These are phyloP conservation scores for Lamellibrachia satsuma DNA, from an alignment of 2,888 invertebrate species.

Conservation along the genomic window DNA sequence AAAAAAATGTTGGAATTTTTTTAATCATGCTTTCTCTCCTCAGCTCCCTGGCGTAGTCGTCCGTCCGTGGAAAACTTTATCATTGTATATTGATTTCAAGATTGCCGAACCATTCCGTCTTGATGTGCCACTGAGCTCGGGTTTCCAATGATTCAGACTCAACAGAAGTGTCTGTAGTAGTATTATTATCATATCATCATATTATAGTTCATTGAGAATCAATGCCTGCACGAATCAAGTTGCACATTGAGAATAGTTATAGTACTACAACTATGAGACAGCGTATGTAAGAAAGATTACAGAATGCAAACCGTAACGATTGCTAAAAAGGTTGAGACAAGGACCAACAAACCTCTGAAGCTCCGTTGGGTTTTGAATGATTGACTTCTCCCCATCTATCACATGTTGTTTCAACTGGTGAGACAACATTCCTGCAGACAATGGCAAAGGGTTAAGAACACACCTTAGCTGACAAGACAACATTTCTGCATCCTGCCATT, in stretches of 20 bases:
- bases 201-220: not conserved
- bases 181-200: too few species aligned
- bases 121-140: too few species aligned
- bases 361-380: slow-evolving; percentile 96
- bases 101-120: too few species aligned
- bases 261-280: not conserved
- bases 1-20: too few species aligned
- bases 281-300: not conserved
- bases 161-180: too few species aligned
- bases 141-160: too few species aligned
- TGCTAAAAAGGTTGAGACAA: not conserved
- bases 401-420: slow-evolving; percentile 85
- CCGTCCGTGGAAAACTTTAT: too few species aligned
- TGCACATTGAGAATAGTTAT: not conserved
- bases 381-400: slow-evolving; percentile 97
- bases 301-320: not conserved
- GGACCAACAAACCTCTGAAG: slow-evolving; percentile 74
- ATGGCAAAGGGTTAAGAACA: not conserved
- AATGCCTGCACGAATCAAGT: not conserved
- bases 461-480: not conserved
- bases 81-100: too few species aligned
- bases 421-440: slow-evolving; percentile 68
- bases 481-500: not conserved
- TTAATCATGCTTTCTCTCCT: too few species aligned
- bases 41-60: too few species aligned